Conservation (phyloP, 2,113 vertebrate species). For the Sinocyclocheilus anshuiensis region DNA sequence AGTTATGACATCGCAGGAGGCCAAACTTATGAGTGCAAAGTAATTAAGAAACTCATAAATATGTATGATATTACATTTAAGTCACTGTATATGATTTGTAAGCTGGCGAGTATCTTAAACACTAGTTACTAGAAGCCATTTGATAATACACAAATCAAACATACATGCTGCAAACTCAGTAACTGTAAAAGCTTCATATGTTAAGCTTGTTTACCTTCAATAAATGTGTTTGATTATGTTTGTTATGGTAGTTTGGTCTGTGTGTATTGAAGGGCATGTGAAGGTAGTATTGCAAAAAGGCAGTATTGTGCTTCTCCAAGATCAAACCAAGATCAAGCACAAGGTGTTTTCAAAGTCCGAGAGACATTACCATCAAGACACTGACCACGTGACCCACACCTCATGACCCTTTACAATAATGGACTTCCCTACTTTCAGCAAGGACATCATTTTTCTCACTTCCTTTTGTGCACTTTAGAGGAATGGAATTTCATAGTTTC, state of each 20-base stretch:
- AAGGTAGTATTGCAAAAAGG: neutral
- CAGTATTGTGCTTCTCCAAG: neutral
- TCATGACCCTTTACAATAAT: neutral
- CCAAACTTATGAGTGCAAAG: neutral
- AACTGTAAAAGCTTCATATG: neutral
- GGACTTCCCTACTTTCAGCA: neutral
- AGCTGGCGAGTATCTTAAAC: neutral
- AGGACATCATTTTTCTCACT: neutral
- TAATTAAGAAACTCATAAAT: conserved; percentile 41
- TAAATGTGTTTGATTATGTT: neutral
- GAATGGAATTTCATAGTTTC: neutral
- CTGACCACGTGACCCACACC: neutral
- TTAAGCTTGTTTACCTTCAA: neutral
- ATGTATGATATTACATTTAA: conserved; percentile 28
- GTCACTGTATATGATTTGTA: conserved; percentile 24
- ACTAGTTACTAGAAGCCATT: neutral
- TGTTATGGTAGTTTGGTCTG: neutral
- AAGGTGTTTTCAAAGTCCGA: neutral
- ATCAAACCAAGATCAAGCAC: neutral
- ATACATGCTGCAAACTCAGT: neutral
- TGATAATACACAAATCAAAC: neutral
- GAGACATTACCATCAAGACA: neutral
- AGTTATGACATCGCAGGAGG: neutral
- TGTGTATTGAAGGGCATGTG: neutral
- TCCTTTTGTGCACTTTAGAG: neutral